A percentile compares a stretch with the other conserved stretches of the same genome.
Evolutionary conservation across 2,113 vertebrate genomes (phyloP).

Genomic region (Phasianus colchicus): DNA sequence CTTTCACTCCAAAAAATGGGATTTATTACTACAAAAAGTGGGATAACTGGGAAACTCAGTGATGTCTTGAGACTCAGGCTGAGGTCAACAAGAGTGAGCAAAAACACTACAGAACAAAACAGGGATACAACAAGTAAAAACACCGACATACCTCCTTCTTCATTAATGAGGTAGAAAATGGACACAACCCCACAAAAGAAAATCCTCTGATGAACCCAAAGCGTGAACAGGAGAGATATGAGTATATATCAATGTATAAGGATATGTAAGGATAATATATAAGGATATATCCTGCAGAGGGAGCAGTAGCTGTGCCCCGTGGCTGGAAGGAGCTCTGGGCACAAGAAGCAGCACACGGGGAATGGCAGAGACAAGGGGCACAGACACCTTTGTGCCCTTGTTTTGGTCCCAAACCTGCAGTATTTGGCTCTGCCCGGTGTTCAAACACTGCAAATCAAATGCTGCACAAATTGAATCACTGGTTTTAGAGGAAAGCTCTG

Average conservation of each 20-base stretch:
- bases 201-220: fast-evolving
- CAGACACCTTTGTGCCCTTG: not conserved
- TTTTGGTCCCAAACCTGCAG: not conserved
- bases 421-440: not conserved
- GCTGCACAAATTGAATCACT: not conserved
- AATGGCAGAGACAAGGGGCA: not conserved
- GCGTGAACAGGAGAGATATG: not conserved
- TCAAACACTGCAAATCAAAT: not conserved
- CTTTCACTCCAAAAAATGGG: not conserved
- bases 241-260: not conserved
- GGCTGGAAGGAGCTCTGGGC: fast-evolving
- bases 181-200: not conserved
- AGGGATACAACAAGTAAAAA: not conserved
- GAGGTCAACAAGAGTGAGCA: not conserved
- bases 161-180: not conserved
- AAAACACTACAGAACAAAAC: not conserved
- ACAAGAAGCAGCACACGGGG: not conserved
- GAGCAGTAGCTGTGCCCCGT: not conserved
- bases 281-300: not conserved
- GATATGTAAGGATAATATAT: too few relatives aligned
- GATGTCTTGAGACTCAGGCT: not conserved
- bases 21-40: not conserved
- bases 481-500: not conserved
- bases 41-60: not conserved
- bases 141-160: not conserved